Percentiles rank a stretch among this genome's conserved stretches.
phyloP scores from a whole-genome alignment of 2,888 invertebrate genomes.

The Sarcophaga variegata region DNA sequence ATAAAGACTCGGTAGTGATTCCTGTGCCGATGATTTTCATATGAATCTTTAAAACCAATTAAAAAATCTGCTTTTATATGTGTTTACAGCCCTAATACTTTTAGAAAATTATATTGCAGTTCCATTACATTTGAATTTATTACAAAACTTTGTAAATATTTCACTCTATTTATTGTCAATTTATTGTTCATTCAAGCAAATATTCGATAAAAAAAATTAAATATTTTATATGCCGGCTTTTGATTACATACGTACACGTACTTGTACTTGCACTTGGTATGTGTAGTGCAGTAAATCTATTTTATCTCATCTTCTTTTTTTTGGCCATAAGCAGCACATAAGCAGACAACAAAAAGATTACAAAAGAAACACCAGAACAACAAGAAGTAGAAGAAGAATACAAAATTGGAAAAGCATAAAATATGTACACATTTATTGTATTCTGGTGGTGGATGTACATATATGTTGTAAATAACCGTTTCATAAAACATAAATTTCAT shows the following conservation, averaged over 20 bases:
- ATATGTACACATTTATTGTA: slow-evolving; percentile 55
- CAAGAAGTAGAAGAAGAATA: background rate
- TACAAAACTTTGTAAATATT: background rate
- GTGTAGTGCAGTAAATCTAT: slow-evolving; percentile 7
- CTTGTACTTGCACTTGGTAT: background rate
- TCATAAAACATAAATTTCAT: slow-evolving; percentile 65
- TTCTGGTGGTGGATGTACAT: background rate
- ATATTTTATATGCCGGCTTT: too few species aligned
- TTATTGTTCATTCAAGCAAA: background rate
- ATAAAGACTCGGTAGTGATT: too few species aligned
- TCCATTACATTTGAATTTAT: background rate
- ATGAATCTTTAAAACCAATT: too few species aligned
- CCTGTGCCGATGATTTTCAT: too few species aligned
- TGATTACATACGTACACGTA: too few species aligned
- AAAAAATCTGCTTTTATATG: too few species aligned
- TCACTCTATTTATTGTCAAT: background rate
- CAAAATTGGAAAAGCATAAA: slow-evolving; percentile 55
- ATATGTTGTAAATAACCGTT: slow-evolving; percentile 62
- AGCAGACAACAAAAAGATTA: slow-evolving; percentile 1
- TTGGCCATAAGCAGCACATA: background rate
- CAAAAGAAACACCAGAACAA: too few species aligned
- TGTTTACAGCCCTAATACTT: too few species aligned
- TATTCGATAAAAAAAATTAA: background rate
- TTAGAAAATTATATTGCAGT: too few species aligned
- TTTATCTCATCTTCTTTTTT: slow-evolving; percentile 9